A percentile compares a stretch with the other conserved stretches of the same genome.
phyloP scores from a whole-genome alignment of 2,888 invertebrate genomes.

The Craniophora ligustri region DNA sequence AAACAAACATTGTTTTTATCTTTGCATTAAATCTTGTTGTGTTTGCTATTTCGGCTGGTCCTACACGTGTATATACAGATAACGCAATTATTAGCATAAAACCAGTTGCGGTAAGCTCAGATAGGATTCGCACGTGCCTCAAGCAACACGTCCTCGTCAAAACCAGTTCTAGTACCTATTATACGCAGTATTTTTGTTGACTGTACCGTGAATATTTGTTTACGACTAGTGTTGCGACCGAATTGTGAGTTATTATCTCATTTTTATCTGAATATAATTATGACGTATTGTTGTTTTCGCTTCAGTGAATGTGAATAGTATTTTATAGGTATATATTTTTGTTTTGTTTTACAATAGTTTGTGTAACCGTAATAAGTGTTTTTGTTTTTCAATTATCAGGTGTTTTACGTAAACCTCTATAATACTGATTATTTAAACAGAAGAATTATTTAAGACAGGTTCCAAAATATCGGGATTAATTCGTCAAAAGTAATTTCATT shows the following conservation, averaged over 20 bases:
- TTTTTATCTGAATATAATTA: not conserved
- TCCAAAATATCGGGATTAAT: too few relatives aligned
- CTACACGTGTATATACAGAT: not conserved
- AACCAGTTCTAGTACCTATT: not conserved
- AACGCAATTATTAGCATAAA: not conserved
- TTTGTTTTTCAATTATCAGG: too few relatives aligned
- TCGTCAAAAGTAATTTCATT: too few relatives aligned
- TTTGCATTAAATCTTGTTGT: too few relatives aligned
- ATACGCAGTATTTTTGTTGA: constrained; percentile 12
- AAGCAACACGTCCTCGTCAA: constrained; percentile 12
- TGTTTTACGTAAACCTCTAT: too few relatives aligned
- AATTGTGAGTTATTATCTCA: constrained; percentile 25
- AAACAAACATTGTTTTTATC: too few relatives aligned
- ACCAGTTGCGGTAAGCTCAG: constrained; percentile 6
- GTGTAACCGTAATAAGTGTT: too few relatives aligned
- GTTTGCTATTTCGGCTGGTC: not conserved
- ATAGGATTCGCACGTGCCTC: constrained; percentile 2
- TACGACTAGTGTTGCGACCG: constrained; percentile 10
- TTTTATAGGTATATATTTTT: too few relatives aligned
- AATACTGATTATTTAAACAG: too few relatives aligned
- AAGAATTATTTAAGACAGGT: too few relatives aligned
- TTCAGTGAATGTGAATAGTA: not conserved
- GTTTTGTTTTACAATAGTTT: too few relatives aligned
- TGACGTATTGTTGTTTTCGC: not conserved
- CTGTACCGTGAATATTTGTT: not conserved